Conservation (phyloP, 2,113 vertebrate species). For the Triplophysa siluroides region DNA sequence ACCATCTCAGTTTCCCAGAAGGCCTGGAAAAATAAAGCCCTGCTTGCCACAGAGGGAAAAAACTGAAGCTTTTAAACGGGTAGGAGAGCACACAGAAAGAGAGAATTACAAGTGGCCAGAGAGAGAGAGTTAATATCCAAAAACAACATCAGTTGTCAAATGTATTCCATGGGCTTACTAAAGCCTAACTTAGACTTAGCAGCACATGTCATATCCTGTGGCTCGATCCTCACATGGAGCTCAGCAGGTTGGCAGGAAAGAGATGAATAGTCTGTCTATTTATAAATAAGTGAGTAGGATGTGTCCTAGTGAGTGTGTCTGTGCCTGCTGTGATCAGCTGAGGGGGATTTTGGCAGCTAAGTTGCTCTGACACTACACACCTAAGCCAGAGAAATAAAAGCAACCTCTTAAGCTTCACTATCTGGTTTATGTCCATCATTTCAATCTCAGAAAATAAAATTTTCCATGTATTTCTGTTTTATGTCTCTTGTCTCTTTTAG, state of each 20-base stretch:
- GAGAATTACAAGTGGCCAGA: background rate
- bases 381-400: background rate
- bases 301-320: slow-evolving; percentile 38
- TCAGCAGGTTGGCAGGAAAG: slow-evolving; percentile 81
- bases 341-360: slow-evolving; percentile 3
- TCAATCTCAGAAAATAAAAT: background rate
- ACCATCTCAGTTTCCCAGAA: slow-evolving; percentile 19
- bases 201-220: slow-evolving; percentile 65
- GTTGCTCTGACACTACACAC: slow-evolving; percentile 7
- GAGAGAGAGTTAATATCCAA: background rate
- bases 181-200: slow-evolving; percentile 60
- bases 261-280: slow-evolving; percentile 85
- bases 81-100: background rate
- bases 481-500: slow-evolving; percentile 54
- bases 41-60: background rate
- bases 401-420: background rate
- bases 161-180: slow-evolving; percentile 55
- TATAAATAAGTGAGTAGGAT: slow-evolving; percentile 78
- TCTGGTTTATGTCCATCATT: background rate
- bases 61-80: background rate
- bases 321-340: slow-evolving; percentile 24
- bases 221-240: slow-evolving; percentile 77
- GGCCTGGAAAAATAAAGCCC: slow-evolving; percentile 11
- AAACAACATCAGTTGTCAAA: slow-evolving; percentile 43
- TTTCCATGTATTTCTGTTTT: slow-evolving; percentile 26